These are phyloP conservation scores for Rhinella marina DNA, from an alignment of 2,797 vertebrate genomes.

Conservation along the genomic window DNA sequence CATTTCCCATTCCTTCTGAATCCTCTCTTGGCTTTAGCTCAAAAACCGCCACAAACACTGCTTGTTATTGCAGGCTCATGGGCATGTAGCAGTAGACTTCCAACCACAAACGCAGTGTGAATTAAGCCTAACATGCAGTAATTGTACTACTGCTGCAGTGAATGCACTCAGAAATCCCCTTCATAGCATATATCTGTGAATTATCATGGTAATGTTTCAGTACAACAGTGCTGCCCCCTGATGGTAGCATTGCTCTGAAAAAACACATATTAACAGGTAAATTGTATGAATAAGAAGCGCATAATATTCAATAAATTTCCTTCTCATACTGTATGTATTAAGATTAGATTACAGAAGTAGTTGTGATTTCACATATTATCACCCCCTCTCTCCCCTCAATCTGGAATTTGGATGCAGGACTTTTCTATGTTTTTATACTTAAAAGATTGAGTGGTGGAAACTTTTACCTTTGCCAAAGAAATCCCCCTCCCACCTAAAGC, in stretches of 20 bases:
- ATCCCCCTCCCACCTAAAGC: slow-evolving; percentile 39
- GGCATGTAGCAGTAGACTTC: no score
- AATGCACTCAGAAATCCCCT: not conserved
- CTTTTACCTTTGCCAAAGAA: slow-evolving; percentile 42
- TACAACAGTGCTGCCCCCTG: not conserved
- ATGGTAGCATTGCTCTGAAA: not conserved
- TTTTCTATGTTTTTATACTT: slow-evolving; percentile 24
- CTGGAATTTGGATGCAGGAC: not conserved
- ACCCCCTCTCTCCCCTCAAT: not conserved
- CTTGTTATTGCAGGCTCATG: no score
- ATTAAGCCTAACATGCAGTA: not conserved
- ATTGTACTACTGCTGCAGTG: not conserved
- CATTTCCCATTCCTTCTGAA: no score
- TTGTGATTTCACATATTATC: not conserved
- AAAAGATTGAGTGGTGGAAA: slow-evolving; percentile 46
- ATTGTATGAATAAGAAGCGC: not conserved
- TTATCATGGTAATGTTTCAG: not conserved
- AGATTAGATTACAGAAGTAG: not conserved
- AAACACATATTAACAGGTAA: not conserved
- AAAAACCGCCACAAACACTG: no score
- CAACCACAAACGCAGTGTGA: not conserved
- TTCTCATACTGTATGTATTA: not conserved
- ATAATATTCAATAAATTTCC: not conserved
- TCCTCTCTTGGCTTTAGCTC: no score
- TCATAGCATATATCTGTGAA: not conserved